phyloP scores from a whole-genome alignment of 1,140 invertebrate species.

The Papilio polytes region DNA sequence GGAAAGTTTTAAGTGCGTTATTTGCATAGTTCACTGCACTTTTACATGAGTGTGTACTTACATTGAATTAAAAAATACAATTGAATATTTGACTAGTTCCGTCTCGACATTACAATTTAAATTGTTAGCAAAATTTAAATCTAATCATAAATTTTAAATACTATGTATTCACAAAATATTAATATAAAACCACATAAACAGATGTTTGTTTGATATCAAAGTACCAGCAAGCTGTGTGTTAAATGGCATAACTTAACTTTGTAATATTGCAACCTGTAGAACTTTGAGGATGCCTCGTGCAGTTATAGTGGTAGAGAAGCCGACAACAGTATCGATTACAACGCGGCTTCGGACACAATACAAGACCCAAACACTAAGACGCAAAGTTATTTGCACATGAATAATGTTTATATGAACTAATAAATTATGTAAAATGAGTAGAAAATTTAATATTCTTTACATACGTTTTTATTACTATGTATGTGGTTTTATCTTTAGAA shows the following conservation, averaged over 20 bases:
- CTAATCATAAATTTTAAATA: no score
- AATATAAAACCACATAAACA: background rate
- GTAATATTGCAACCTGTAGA: conserved; percentile 15
- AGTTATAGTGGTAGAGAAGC: background rate
- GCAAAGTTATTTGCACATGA: conserved; percentile 42
- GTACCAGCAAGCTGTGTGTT: background rate
- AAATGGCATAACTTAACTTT: background rate
- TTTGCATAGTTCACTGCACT: background rate
- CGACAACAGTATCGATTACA: conserved; percentile 9
- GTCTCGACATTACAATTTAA: no score
- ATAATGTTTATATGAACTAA: conserved; percentile 36
- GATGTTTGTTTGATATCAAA: background rate
- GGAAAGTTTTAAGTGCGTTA: background rate
- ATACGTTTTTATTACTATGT: background rate
- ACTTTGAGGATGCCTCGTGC: background rate
- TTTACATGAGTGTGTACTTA: background rate
- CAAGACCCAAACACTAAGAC: conserved; percentile 23
- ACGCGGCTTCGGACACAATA: conserved; percentile 16
- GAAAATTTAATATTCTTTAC: background rate
- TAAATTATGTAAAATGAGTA: background rate
- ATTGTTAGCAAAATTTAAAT: no score
- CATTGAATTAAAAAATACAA: background rate
- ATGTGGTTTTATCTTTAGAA: background rate
- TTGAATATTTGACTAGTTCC: background rate
- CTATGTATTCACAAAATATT: background rate